Percentiles rank a stretch among this genome's conserved stretches.
Conservation (phyloP, 2,888 invertebrate species). For the Orthosia cruda region DNA sequence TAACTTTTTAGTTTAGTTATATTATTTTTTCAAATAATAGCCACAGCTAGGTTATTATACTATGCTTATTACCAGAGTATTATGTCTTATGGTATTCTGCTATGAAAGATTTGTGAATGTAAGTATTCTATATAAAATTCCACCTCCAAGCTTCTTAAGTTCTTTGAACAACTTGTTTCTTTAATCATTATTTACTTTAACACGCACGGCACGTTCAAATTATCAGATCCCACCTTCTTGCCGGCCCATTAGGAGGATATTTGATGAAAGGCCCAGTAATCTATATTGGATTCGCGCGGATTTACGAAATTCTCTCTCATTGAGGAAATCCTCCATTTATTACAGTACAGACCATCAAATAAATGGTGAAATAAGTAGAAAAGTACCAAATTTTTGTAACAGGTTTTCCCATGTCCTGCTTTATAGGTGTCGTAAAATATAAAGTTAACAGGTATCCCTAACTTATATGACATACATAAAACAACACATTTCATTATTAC, state of each 20-base stretch:
- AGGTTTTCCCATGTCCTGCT: slow-evolving; percentile 30
- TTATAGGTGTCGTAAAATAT: slow-evolving; percentile 55
- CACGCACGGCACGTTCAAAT: slow-evolving; percentile 31
- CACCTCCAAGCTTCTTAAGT: neutral
- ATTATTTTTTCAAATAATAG: no score
- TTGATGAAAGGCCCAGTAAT: slow-evolving; percentile 64
- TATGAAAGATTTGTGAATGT: no score
- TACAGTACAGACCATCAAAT: slow-evolving; percentile 53
- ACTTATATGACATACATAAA: slow-evolving; percentile 44
- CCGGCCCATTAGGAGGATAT: slow-evolving; percentile 62
- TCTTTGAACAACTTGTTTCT: slow-evolving; percentile 39
- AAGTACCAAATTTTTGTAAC: slow-evolving; percentile 27
- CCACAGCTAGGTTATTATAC: no score
- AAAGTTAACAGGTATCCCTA: slow-evolving; percentile 43
- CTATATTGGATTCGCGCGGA: slow-evolving; percentile 67
- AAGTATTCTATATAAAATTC: neutral
- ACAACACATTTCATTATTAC: slow-evolving; percentile 57
- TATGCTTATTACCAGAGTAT: no score
- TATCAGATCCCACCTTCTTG: slow-evolving; percentile 46
- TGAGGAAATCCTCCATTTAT: slow-evolving; percentile 56
- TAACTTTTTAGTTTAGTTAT: no score
- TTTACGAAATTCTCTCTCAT: slow-evolving; percentile 55
- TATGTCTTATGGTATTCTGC: no score
- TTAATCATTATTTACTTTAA: slow-evolving; percentile 20
- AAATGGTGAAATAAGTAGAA: slow-evolving; percentile 33